Base-by-base conservation (phyloP, 2,888 invertebrate genomes). In the Leptopterna dolabrata region DNA sequence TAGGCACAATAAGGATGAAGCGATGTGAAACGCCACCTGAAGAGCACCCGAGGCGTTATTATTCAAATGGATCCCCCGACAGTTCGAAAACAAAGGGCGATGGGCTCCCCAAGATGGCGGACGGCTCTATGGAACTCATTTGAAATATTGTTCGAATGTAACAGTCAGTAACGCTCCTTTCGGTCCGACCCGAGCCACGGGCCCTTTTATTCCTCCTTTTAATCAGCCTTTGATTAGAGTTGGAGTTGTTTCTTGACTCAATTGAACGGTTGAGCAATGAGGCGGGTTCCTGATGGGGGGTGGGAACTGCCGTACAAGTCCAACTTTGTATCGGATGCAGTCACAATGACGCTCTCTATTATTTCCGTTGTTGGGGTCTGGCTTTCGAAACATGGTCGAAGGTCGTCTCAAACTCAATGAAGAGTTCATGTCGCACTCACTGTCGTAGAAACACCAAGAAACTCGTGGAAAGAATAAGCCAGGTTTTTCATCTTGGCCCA, bases 191-290 rank as follows among this genome's bases (percentile, higher is more conserved):
- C 63, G 24, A 11, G 24, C 63, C 24, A 63, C 63, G 24, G 63
- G 63, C 63, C 63, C 63, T 41, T 73, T 73, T 73, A 29, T 73
- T 7, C 73, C 36, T 30, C 24, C 73, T 73, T 73, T 73, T 73
- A 73, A 73, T 73, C 73, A 73, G 73, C 41, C 73, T 73, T 73
- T 73, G 29, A 73, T 73, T 73, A 73, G 36, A 73, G 73, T 19
- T 29, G n/a, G 73, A 73, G 73, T 73, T 30, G 30, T 73, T 73
- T 73, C 73, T 73, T 73, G 73, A 41, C 73, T 73, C 73, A 73
- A 73, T 73, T 73, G 73, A 73, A 73, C 73, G 73, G 36, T 73
- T 73, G 73, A 73, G 73, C 73, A 73, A 73, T 36, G 30, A 63
- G 63, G 14, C 36, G 30, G 9, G 30, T 30, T 30, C 41, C 73